A percentile compares a stretch with the other conserved stretches of the same genome.
Evolutionary conservation across 2,797 vertebrate genomes (phyloP).

Genomic region (Gymnothorax reevesii): DNA sequence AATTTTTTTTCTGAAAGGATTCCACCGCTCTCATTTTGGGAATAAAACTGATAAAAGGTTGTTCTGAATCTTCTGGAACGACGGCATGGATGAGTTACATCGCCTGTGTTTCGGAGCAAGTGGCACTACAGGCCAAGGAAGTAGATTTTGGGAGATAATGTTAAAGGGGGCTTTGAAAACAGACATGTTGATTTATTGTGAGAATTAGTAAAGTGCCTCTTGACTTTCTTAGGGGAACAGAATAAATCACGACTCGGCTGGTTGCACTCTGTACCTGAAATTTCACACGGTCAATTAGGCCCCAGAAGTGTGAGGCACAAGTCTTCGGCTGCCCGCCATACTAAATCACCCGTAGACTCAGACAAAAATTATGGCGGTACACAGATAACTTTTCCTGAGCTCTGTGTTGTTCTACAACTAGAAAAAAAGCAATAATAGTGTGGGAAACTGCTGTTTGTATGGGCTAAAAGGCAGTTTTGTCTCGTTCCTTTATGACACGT

Average conservation of each 20-base stretch:
- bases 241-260: constrained; percentile 56
- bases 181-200: constrained; percentile 64
- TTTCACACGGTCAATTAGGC: constrained; percentile 58
- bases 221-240: constrained; percentile 52
- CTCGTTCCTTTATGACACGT: neutral
- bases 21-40: neutral
- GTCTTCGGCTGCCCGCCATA: constrained; percentile 34
- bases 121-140: constrained; percentile 42
- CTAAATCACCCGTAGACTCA: constrained; percentile 27
- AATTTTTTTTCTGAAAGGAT: too few relatives aligned
- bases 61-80: constrained; percentile 18
- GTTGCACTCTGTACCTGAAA: constrained; percentile 52
- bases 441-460: neutral
- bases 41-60: neutral
- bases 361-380: neutral
- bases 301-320: constrained; percentile 53
- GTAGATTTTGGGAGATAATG: constrained; percentile 45
- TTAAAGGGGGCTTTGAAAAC: constrained; percentile 51
- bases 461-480: neutral
- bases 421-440: neutral
- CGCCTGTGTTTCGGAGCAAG: constrained; percentile 16
- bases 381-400: neutral
- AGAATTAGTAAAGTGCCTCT: constrained; percentile 57
- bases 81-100: constrained; percentile 21
- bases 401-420: neutral